Evolutionary conservation across 2,113 vertebrate genomes (phyloP).

Genomic region (Chaetops frenatus): DNA sequence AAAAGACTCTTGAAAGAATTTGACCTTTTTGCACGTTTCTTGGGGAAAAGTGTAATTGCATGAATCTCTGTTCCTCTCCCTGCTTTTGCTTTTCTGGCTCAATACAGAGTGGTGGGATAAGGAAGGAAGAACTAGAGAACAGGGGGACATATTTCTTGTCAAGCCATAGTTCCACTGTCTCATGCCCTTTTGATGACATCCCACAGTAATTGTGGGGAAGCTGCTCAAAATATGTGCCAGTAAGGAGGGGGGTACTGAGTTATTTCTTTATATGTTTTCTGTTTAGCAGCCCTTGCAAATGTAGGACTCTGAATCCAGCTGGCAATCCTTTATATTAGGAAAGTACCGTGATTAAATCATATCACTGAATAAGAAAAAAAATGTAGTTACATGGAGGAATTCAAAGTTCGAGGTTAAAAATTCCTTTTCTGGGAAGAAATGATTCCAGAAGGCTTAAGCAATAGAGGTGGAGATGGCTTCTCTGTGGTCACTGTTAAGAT

Average conservation of each 20-base stretch:
- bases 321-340: not conserved
- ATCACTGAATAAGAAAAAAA: not conserved
- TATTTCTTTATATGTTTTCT: not conserved
- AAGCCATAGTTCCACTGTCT: not conserved
- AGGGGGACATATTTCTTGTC: not conserved
- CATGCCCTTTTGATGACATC: not conserved
- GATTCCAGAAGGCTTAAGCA: constrained; percentile 4
- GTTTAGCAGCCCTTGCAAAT: not conserved
- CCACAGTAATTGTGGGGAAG: not conserved
- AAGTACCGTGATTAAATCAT: not conserved
- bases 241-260: not conserved
- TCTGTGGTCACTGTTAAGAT: not conserved
- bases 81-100: not conserved
- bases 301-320: not conserved
- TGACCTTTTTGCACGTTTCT: not conserved
- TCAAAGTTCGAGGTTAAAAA: not conserved
- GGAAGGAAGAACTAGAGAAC: not conserved
- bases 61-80: not conserved
- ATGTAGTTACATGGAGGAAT: not conserved
- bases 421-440: not conserved
- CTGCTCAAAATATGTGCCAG: not conserved
- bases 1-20: not conserved
- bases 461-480: not conserved
- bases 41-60: not conserved
- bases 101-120: not conserved